Percentiles rank a stretch among this genome's conserved stretches.
phyloP scores from a whole-genome alignment of 2,113 vertebrate genomes.

The Embiotoca jacksoni region DNA sequence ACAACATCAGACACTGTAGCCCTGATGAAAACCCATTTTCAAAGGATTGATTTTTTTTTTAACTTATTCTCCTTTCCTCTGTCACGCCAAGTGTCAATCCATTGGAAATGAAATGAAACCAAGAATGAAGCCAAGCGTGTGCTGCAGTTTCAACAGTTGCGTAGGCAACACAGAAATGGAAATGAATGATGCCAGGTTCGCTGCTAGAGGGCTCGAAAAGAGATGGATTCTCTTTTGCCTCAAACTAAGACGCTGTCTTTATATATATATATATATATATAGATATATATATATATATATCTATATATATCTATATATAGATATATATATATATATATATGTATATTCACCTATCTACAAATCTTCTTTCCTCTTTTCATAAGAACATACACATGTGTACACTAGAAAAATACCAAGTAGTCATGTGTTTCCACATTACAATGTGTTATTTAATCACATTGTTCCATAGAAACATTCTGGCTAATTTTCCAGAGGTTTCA shows the following conservation, averaged over 20 bases:
- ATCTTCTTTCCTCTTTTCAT: slow-evolving; percentile 39
- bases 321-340: slow-evolving; percentile 24
- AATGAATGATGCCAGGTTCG: slow-evolving; percentile 90
- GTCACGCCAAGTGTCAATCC: slow-evolving; percentile 56
- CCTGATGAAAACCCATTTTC: slow-evolving; percentile 57
- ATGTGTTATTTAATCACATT: slow-evolving; percentile 18
- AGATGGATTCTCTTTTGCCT: slow-evolving; percentile 82
- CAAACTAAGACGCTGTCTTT: slow-evolving; percentile 36
- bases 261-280: slow-evolving; percentile 18
- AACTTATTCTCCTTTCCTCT: slow-evolving; percentile 44
- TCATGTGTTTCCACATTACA: slow-evolving; percentile 24
- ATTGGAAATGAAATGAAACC: slow-evolving; percentile 65
- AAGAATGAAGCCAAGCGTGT: slow-evolving; percentile 76
- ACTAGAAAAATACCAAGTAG: slow-evolving; percentile 14
- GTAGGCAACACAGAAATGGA: slow-evolving; percentile 89
- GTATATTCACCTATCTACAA: slow-evolving; percentile 44
- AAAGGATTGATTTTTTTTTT: slow-evolving; percentile 60
- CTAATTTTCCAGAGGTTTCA: slow-evolving; percentile 1
- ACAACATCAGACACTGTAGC: slow-evolving; percentile 34
- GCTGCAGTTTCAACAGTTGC: slow-evolving; percentile 87
- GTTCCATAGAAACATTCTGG: not conserved
- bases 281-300: slow-evolving; percentile 18
- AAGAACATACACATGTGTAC: slow-evolving; percentile 20
- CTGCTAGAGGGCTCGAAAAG: slow-evolving; percentile 86
- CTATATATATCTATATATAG: slow-evolving; percentile 12